Evolutionary conservation across 2,113 vertebrate species (phyloP).

Genomic region (Nesogale talazaci): DNA sequence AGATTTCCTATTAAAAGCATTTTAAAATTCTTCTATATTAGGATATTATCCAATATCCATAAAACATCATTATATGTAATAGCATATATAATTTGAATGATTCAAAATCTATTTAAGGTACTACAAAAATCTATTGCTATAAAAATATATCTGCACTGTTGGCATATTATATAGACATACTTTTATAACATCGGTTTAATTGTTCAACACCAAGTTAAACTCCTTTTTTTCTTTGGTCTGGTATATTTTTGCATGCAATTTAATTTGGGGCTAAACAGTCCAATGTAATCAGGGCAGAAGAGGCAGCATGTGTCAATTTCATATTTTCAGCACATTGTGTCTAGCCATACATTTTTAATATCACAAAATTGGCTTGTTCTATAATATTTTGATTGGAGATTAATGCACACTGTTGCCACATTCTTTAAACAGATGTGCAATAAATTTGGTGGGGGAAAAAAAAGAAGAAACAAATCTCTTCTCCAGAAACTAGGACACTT

Average conservation of each 20-base stretch:
- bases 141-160: constrained; percentile 65
- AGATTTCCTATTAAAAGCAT: constrained; percentile 49
- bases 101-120: constrained; percentile 73
- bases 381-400: constrained; percentile 75
- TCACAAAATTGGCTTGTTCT: constrained; percentile 61
- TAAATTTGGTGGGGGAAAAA: constrained; percentile 66
- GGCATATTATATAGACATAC: constrained; percentile 60
- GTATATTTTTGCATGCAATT: constrained; percentile 51
- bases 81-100: constrained; percentile 68
- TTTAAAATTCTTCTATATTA: constrained; percentile 58
- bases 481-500: constrained; percentile 71
- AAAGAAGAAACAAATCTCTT: constrained; percentile 58
- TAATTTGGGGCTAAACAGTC: constrained; percentile 58
- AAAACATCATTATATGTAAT: constrained; percentile 69
- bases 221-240: constrained; percentile 28
- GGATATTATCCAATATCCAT: constrained; percentile 65
- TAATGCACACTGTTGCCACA: constrained; percentile 62
- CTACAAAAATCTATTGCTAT: constrained; percentile 64
- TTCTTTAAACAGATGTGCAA: constrained; percentile 74
- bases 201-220: constrained; percentile 56
- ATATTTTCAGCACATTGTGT: constrained; percentile 62
- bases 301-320: constrained; percentile 45
- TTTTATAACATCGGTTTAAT: constrained; percentile 73
- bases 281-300: constrained; percentile 64
- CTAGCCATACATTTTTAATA: constrained; percentile 79